Evolutionary conservation across 2,797 vertebrate species (phyloP), one percentile per base, ranked within the genome.

Genomic region (Eutrigla gurnardus): DNA sequence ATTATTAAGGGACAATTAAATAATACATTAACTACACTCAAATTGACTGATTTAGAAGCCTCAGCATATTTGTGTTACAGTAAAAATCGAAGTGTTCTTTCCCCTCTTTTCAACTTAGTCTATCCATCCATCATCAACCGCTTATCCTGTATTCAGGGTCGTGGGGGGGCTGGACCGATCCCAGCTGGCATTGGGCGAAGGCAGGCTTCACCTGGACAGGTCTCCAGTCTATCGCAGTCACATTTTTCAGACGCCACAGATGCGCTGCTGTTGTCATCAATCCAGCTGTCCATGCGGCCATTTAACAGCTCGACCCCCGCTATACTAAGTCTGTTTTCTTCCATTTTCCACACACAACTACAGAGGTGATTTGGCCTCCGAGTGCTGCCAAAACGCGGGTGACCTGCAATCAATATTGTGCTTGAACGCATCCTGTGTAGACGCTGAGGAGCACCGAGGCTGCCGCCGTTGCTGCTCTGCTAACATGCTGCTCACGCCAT

Each of bases 11-110:
- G 0, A 52, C 32, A 43, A 33, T 67, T 58, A 39, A 58, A 68
- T 58, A 53, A 40, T 58, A 67, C 55, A 66, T 65, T 70, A 63
- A 67, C 53, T 54, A 32, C 13, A 71, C 14, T 75, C 13, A 67
- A n/a, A 66, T 15, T 35, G 63, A 75, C 50, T 65, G 63, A 74
- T 55, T 62, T 6, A 40, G 39, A 39, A 50, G 40, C 57, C 17
- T 70, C 70, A 62, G 42, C 3, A 6, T 37, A 39, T 25, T 25
- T 25, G 25, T 25, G 25, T 25, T 25, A 25, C 25, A 25, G 25
- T 25, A 25, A 25, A 25, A 25, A 25, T 25, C 25, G 25, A 25
- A 25, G 25, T 25, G 25, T 25, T 25, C 25, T 25, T 25, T 25
- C 25, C 25, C 25, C 25, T 25, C 25, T 25, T 25, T 25, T 25